Evolutionary conservation across 1,140 invertebrate genomes (phyloP).

Genomic region (Mactra quadrangularis): DNA sequence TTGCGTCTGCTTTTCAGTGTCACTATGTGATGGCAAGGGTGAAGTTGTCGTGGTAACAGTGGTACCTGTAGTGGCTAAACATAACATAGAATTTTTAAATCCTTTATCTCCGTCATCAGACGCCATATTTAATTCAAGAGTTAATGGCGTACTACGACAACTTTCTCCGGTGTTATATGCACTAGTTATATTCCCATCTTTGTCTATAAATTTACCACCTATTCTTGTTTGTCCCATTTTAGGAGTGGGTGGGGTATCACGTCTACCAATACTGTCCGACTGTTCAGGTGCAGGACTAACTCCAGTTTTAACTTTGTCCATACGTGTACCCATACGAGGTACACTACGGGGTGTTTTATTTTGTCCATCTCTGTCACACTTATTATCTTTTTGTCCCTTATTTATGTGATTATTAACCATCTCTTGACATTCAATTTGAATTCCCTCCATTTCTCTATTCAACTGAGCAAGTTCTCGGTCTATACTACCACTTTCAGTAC

Average conservation of each 20-base stretch:
- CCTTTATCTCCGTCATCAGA: conserved; percentile 79
- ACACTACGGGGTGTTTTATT: conserved; percentile 80
- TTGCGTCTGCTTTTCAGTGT: conserved; percentile 82
- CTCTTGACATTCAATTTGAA: conserved; percentile 85
- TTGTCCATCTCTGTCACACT: conserved; percentile 68
- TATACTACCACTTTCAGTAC: conserved; percentile 81
- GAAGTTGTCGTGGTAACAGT: conserved; percentile 68
- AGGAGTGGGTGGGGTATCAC: conserved; percentile 63
- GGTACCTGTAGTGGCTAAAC: conserved; percentile 73
- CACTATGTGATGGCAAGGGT: conserved; percentile 74
- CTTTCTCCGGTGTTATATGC: conserved; percentile 91
- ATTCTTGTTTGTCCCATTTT: conserved; percentile 64
- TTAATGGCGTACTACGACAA: conserved; percentile 88
- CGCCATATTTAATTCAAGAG: conserved; percentile 86
- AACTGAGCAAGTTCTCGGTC: conserved; percentile 85
- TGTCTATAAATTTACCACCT: conserved; percentile 56
- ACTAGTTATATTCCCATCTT: conserved; percentile 83
- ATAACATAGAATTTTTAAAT: conserved; percentile 81
- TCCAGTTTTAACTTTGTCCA: conserved; percentile 82
- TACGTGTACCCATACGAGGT: conserved; percentile 85
- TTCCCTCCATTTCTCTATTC: conserved; percentile 86
- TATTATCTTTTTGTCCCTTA: conserved; percentile 66
- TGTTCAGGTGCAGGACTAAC: conserved; percentile 30
- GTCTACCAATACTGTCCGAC: conserved; percentile 61
- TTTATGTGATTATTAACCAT: conserved; percentile 78